phyloP scores from a whole-genome alignment of 1,140 invertebrate genomes.

The Idris sp. region DNA sequence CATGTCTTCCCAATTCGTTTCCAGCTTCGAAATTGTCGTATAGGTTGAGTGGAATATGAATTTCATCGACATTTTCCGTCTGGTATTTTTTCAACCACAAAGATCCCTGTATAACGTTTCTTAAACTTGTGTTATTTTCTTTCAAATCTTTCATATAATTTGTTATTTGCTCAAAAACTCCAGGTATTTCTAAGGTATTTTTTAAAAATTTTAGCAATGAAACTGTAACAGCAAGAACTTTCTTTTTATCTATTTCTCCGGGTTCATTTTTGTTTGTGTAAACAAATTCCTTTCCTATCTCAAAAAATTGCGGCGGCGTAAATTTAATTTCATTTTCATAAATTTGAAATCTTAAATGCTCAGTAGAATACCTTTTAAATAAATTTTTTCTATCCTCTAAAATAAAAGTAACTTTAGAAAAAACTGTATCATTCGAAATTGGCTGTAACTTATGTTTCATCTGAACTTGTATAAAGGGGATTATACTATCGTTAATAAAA shows the following conservation, averaged over 20 bases:
- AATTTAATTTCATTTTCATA: background rate
- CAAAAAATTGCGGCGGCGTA: background rate
- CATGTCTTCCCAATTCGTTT: background rate
- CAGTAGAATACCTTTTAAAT: background rate
- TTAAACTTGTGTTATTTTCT: background rate
- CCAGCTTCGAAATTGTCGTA: conserved; percentile 1
- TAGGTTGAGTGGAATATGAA: background rate
- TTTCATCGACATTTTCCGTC: background rate
- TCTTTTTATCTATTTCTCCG: background rate
- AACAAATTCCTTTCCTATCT: background rate
- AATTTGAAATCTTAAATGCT: background rate
- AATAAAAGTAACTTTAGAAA: background rate
- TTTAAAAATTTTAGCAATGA: background rate
- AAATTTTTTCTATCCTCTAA: conserved; percentile 2
- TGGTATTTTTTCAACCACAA: background rate
- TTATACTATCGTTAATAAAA: background rate
- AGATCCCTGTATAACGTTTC: background rate
- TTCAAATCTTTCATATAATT: background rate
- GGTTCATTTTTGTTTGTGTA: background rate
- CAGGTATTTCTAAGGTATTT: conserved; percentile 1
- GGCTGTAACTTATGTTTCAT: background rate
- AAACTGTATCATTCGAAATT: background rate
- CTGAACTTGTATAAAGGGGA: background rate
- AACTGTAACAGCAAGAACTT: background rate
- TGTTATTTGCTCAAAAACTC: background rate